A percentile compares a stretch with the other conserved stretches of the same genome.
Evolutionary conservation across 1,140 invertebrate species (phyloP).

Genomic region (Sitobion miscanthi): DNA sequence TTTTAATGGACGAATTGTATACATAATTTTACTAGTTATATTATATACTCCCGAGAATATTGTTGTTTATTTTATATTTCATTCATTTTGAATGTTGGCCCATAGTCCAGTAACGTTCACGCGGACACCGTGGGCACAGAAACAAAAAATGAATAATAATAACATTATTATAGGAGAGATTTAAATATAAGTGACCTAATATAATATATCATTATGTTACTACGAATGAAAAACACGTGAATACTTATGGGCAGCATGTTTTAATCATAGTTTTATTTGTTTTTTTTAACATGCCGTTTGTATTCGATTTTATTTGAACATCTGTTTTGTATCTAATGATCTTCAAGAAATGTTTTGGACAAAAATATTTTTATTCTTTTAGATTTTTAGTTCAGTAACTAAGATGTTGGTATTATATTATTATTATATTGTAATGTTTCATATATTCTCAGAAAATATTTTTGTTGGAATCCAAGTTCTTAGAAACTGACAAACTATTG

Average conservation of each 20-base stretch:
- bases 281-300: not conserved
- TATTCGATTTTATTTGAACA: conserved; percentile 35
- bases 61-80: not conserved
- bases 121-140: not conserved
- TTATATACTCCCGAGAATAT: not conserved
- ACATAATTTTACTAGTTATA: not conserved
- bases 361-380: conserved; percentile 29
- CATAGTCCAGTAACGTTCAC: conserved; percentile 1
- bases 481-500: not conserved
- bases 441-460: not conserved
- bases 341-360: not conserved
- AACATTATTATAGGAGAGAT: conserved; percentile 47
- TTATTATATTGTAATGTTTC: not conserved
- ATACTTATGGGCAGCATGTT: conserved; percentile 42
- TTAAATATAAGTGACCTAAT: conserved; percentile 50
- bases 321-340: conserved; percentile 37
- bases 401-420: not conserved
- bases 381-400: not conserved
- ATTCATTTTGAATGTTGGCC: conserved; percentile 21
- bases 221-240: conserved; percentile 33
- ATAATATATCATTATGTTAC: conserved; percentile 49
- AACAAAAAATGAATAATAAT: conserved; percentile 40
- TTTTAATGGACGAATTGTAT: not conserved
- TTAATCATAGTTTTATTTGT: conserved; percentile 36
- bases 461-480: not conserved